phyloP scores from a whole-genome alignment of 1,140 invertebrate genomes.

The Neodiprion fabricii region DNA sequence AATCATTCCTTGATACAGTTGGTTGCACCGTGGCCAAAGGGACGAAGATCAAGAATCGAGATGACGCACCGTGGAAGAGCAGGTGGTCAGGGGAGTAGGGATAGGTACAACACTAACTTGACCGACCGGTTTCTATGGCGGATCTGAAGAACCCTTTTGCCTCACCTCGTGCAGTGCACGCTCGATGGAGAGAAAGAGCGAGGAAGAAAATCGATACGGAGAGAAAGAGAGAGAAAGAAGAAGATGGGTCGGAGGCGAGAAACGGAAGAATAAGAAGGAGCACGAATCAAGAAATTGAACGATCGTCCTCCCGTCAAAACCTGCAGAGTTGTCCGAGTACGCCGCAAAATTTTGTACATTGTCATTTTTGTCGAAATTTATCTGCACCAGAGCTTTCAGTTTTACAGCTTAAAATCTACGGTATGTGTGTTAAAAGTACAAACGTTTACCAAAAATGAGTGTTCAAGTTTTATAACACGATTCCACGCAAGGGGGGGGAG shows the following conservation, averaged over 20 bases:
- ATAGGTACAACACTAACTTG: constrained; percentile 7
- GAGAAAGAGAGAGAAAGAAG: no score
- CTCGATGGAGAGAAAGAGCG: neutral
- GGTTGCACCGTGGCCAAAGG: neutral
- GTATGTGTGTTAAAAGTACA: no score
- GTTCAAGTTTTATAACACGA: neutral
- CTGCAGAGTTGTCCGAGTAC: no score
- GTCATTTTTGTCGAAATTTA: no score
- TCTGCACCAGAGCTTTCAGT: no score
- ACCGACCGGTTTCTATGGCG: constrained; percentile 4
- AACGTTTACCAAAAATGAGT: no score
- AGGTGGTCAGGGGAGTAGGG: neutral
- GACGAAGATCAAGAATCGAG: neutral
- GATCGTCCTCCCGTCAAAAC: neutral
- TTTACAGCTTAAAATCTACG: no score
- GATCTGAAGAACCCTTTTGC: constrained; percentile 1
- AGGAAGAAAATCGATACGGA: neutral
- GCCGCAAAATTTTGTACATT: no score
- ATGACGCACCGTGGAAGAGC: constrained; percentile 6
- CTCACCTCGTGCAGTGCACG: neutral
- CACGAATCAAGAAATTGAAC: neutral
- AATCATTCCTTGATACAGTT: no score
- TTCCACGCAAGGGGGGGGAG: neutral
- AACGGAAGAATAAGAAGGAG: neutral
- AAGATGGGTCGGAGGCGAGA: no score